A percentile compares a stretch with the other conserved stretches of the same genome.
Conservation (phyloP, 2,113 vertebrate genomes). For the Bujurquina vittata region DNA sequence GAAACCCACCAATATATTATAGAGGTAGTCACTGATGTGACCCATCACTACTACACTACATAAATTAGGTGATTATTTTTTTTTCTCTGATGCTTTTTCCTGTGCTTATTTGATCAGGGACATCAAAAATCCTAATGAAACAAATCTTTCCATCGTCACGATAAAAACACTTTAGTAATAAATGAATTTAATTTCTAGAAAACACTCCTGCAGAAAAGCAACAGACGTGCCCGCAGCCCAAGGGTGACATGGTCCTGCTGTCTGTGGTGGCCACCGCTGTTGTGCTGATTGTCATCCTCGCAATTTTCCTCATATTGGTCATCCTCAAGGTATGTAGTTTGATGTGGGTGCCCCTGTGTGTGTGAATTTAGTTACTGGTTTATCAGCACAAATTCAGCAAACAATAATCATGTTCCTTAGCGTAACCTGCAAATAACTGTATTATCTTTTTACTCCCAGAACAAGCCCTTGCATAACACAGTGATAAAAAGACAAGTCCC, state of each 20-base stretch:
- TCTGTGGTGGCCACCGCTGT: neutral
- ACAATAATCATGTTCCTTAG: neutral
- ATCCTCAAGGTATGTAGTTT: neutral
- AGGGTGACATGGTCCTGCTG: neutral
- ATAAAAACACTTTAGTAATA: neutral
- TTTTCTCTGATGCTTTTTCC: neutral
- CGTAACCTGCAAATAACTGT: neutral
- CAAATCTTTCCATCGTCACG: too few species aligned
- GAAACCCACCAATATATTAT: neutral
- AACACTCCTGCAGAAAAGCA: neutral
- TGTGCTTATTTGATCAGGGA: neutral
- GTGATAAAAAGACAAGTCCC: neutral
- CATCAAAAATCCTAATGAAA: neutral
- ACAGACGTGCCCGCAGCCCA: too few species aligned
- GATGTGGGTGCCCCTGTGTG: neutral
- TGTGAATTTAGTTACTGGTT: neutral
- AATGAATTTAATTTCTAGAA: neutral
- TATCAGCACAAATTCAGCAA: neutral
- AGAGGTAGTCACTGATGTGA: neutral
- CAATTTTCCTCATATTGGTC: neutral
- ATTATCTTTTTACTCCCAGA: conserved; percentile 11
- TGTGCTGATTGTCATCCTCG: neutral
- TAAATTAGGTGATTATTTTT: too few species aligned
- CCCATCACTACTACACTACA: too few species aligned
- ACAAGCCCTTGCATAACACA: neutral